phyloP scores from a whole-genome alignment of 2,113 vertebrate genomes.

The Bufo bufo region DNA sequence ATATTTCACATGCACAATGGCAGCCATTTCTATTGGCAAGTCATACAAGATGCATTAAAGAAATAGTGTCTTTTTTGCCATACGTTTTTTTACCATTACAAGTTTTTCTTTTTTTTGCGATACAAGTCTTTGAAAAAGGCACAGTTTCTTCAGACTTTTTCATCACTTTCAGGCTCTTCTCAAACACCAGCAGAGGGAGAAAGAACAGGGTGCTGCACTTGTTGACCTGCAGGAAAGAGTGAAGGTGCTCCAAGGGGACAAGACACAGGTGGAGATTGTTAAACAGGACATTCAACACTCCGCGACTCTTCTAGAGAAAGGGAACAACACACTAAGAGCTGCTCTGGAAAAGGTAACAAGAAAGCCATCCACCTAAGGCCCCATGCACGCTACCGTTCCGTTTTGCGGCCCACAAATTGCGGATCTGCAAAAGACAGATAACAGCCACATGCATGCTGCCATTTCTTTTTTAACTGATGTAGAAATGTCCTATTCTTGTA shows the following conservation, averaged over 20 bases:
- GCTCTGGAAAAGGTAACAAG: slow-evolving; percentile 73
- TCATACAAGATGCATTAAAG: background rate
- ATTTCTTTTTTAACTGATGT: too few species aligned
- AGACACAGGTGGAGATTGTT: slow-evolving; percentile 69
- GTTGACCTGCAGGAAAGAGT: slow-evolving; percentile 66
- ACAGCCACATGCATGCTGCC: too few species aligned
- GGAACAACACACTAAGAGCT: slow-evolving; percentile 71
- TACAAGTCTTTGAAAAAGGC: too few species aligned
- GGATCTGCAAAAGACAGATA: too few species aligned
- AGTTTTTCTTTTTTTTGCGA: too few species aligned
- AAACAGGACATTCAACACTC: slow-evolving; percentile 66
- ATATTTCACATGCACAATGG: background rate
- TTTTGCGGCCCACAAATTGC: too few species aligned
- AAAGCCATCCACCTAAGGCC: background rate
- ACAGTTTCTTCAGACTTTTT: background rate
- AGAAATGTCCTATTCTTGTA: too few species aligned
- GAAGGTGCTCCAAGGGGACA: slow-evolving; percentile 61
- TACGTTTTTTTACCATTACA: too few species aligned
- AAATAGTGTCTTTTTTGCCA: too few species aligned
- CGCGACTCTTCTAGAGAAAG: slow-evolving; percentile 68
- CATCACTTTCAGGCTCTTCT: slow-evolving; percentile 64
- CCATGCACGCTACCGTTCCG: background rate
- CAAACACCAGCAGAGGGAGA: slow-evolving; percentile 61
- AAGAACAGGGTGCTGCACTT: slow-evolving; percentile 61
- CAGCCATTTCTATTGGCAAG: background rate